Evolutionary conservation across 2,888 invertebrate genomes (phyloP).

Genomic region (Heliconius erato): DNA sequence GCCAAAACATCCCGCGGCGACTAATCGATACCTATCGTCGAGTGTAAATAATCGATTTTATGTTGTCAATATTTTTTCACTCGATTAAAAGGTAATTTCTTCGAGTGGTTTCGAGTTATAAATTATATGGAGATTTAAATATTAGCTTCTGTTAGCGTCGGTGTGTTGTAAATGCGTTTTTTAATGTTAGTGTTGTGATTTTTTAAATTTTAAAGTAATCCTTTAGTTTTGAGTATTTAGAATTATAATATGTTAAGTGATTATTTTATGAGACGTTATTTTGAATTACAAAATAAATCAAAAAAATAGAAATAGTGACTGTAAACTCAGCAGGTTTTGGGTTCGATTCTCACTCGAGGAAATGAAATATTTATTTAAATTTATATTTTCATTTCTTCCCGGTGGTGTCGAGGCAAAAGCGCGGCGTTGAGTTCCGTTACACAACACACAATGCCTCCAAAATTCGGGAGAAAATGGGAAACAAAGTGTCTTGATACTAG

Average conservation of each 20-base stretch:
- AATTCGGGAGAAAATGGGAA: background rate
- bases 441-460: no score
- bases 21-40: constrained; percentile 52
- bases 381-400: background rate
- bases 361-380: background rate
- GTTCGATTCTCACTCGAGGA: background rate
- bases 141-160: constrained; percentile 28
- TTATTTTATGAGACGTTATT: background rate
- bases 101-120: constrained; percentile 21
- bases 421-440: no score
- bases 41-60: constrained; percentile 53
- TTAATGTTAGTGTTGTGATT: background rate
- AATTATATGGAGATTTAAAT: constrained; percentile 9
- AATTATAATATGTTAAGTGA: background rate
- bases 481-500: background rate
- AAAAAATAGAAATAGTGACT: background rate
- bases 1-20: constrained; percentile 51
- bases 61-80: constrained; percentile 40
- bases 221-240: background rate
- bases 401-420: background rate
- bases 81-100: constrained; percentile 40
- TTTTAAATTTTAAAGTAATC: background rate
- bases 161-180: constrained; percentile 1
- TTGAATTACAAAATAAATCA: background rate
- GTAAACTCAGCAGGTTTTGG: background rate